These are phyloP conservation scores for Thaleichthys pacificus DNA, from an alignment of 2,797 vertebrate genomes.

Conservation along the genomic window DNA sequence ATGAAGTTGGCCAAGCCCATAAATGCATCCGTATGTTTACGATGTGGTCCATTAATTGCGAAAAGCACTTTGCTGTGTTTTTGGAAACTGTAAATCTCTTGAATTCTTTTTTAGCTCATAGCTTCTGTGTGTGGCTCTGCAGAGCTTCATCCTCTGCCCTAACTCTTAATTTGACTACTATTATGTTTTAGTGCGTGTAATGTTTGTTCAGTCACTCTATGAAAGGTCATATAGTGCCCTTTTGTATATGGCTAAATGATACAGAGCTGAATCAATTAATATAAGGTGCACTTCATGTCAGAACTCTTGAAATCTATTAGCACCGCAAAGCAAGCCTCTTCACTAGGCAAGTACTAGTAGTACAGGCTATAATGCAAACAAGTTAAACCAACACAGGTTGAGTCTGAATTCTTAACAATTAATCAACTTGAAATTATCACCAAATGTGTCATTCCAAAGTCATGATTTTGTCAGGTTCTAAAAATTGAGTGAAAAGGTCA, in stretches of 20 bases:
- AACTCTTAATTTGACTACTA: slow-evolving; percentile 23
- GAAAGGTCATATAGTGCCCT: slow-evolving; percentile 13
- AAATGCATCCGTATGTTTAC: slow-evolving; percentile 54
- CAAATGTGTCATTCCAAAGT: too few species aligned
- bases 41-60: slow-evolving; percentile 49
- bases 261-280: background rate
- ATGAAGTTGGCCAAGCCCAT: slow-evolving; percentile 24
- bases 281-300: background rate
- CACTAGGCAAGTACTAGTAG: too few species aligned
- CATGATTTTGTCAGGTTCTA: too few species aligned
- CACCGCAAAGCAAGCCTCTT: background rate
- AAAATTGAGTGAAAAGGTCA: too few species aligned
- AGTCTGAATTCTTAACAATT: too few species aligned
- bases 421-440: too few species aligned
- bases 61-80: slow-evolving; percentile 31
- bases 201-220: slow-evolving; percentile 7
- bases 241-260: slow-evolving; percentile 1
- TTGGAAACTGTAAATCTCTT: slow-evolving; percentile 35
- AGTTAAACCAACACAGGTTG: too few species aligned
- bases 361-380: too few species aligned
- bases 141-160: slow-evolving; percentile 17
- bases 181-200: slow-evolving; percentile 13
- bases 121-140: slow-evolving; percentile 42
- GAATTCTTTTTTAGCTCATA: slow-evolving; percentile 16
- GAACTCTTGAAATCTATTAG: background rate